Conservation (phyloP, 2,113 vertebrate species). For the Malurus elegans region DNA sequence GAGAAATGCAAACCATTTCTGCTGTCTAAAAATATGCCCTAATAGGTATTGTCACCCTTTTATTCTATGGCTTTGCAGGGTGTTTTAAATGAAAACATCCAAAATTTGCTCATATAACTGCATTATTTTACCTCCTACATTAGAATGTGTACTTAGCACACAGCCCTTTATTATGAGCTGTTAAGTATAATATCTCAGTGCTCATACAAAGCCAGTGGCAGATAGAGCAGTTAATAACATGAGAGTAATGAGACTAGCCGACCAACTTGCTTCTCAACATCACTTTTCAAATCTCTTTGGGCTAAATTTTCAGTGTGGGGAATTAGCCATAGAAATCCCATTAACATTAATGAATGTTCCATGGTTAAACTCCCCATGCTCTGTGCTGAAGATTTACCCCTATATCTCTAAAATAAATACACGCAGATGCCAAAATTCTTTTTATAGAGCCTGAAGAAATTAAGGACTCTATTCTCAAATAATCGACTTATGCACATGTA, state of each 20-base stretch:
- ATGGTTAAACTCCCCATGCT: constrained; percentile 51
- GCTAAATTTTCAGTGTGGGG: constrained; percentile 66
- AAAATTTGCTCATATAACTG: neutral
- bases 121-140: neutral
- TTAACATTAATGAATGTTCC: constrained; percentile 61
- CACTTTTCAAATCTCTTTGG: constrained; percentile 64
- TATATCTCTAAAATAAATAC: constrained; percentile 68
- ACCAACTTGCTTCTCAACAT: constrained; percentile 56
- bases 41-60: neutral
- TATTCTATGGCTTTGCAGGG: neutral
- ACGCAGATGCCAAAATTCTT: constrained; percentile 56
- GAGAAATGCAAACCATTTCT: neutral
- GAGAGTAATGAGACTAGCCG: constrained; percentile 42
- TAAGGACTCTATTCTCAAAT: constrained; percentile 48
- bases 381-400: constrained; percentile 47
- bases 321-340: constrained; percentile 69
- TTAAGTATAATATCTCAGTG: constrained; percentile 16
- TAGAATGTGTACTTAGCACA: neutral
- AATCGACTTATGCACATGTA: constrained; percentile 23
- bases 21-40: neutral
- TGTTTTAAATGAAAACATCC: neutral
- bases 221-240: constrained; percentile 53
- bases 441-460: constrained; percentile 53
- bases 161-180: constrained; percentile 13
- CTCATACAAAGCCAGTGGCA: constrained; percentile 21